phyloP scores from a whole-genome alignment of 2,888 invertebrate genomes.

The Crematogaster levior region DNA sequence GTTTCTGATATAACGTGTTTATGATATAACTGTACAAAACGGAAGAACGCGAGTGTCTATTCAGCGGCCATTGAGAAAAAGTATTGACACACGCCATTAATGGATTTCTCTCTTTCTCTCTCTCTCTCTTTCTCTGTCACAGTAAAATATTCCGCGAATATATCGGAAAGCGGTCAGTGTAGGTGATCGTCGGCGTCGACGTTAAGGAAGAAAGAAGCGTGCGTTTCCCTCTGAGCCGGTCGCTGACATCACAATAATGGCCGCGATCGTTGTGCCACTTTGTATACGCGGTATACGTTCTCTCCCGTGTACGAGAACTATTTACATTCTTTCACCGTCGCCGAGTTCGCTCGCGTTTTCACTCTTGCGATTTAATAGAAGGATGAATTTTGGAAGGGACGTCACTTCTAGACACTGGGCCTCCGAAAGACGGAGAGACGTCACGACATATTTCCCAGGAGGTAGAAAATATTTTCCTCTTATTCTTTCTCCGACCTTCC shows the following conservation, averaged over 20 bases:
- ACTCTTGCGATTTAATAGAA: constrained; percentile 34
- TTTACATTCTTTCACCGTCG: constrained; percentile 43
- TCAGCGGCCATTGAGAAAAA: constrained; percentile 54
- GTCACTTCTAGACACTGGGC: constrained; percentile 43
- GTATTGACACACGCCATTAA: constrained; percentile 70
- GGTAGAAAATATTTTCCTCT: constrained; percentile 51
- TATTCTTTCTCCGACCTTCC: constrained; percentile 14
- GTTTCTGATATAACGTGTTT: constrained; percentile 23
- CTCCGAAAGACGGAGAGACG: constrained; percentile 60
- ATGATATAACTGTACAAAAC: constrained; percentile 43
- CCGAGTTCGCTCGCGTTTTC: constrained; percentile 12
- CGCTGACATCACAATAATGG: constrained; percentile 56
- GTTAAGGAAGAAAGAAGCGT: constrained; percentile 40
- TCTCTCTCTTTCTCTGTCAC: neutral
- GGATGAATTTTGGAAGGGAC: constrained; percentile 58
- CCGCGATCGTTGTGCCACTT: constrained; percentile 37
- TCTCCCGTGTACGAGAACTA: neutral
- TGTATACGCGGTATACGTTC: constrained; percentile 10
- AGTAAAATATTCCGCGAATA: constrained; percentile 36
- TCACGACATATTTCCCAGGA: constrained; percentile 62
- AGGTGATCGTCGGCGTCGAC: constrained; percentile 13
- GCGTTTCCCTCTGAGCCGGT: constrained; percentile 31
- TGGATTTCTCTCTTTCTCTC: constrained; percentile 5
- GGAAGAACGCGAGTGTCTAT: constrained; percentile 48
- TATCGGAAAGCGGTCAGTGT: constrained; percentile 31